A percentile compares a stretch with the other conserved stretches of the same genome.
Evolutionary conservation across 2,113 vertebrate genomes (phyloP).

Genomic region (Sinocyclocheilus maitianheensis): DNA sequence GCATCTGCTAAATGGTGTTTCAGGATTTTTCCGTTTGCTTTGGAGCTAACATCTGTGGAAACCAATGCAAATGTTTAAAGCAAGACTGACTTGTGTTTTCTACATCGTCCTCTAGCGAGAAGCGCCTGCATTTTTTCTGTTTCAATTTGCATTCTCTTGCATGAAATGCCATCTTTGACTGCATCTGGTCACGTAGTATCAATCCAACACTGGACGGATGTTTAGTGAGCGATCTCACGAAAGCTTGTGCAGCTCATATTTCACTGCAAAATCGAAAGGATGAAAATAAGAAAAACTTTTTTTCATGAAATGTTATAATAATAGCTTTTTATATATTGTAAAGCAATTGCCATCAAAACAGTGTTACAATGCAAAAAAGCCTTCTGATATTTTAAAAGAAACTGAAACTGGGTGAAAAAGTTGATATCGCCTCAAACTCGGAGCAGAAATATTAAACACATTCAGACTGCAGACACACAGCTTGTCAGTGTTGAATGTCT

Average conservation of each 20-base stretch:
- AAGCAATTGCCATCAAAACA: neutral
- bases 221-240: neutral
- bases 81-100: neutral
- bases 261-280: neutral
- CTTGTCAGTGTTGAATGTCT: neutral
- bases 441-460: neutral
- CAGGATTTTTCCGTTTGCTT: neutral
- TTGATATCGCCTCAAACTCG: neutral
- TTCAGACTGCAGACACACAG: neutral
- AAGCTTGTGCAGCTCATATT: neutral
- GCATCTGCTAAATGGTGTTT: neutral
- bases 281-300: no score
- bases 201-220: neutral
- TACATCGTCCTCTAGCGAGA: neutral
- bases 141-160: constrained; percentile 44
- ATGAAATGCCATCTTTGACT: neutral
- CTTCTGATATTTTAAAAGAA: neutral
- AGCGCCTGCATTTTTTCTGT: neutral
- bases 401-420: neutral
- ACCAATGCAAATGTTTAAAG: constrained; percentile 1
- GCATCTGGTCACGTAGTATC: neutral
- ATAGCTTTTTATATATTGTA: neutral
- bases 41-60: neutral
- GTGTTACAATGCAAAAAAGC: neutral
- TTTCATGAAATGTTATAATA: neutral